Evolutionary conservation across 2,888 invertebrate species (phyloP).

Genomic region (Prenolepis imparis): DNA sequence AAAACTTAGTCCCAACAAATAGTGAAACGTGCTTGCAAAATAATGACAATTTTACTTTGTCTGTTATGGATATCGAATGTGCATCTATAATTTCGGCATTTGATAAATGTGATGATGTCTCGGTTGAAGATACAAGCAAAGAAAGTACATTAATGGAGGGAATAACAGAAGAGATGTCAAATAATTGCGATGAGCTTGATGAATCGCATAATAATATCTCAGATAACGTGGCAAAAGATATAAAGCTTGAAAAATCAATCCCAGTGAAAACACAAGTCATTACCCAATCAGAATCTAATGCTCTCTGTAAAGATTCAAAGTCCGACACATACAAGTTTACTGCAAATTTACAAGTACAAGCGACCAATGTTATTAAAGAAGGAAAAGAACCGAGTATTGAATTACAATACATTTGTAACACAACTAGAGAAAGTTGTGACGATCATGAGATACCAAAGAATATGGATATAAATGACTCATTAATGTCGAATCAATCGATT

Average conservation of each 20-base stretch:
- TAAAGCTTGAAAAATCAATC: neutral
- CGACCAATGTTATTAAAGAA: neutral
- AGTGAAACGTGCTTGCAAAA: neutral
- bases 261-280: neutral
- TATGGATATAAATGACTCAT: neutral
- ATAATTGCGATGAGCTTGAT: neutral
- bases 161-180: neutral
- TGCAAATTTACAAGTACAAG: neutral
- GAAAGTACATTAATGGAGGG: neutral
- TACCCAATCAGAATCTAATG: neutral
- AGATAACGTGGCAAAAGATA: neutral
- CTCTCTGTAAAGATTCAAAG: neutral
- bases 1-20: neutral
- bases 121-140: neutral
- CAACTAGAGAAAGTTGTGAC: neutral
- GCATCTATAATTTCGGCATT: neutral
- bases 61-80: neutral
- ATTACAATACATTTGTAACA: neutral
- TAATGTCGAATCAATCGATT: neutral
- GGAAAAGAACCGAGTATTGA: neutral
- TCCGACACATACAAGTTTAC: neutral
- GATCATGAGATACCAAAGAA: neutral
- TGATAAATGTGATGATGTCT: neutral
- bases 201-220: neutral
- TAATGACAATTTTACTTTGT: neutral